A percentile compares a stretch with the other conserved stretches of the same genome.
Evolutionary conservation across 2,888 invertebrate species (phyloP).

Genomic region (Pachydiplax longipennis): DNA sequence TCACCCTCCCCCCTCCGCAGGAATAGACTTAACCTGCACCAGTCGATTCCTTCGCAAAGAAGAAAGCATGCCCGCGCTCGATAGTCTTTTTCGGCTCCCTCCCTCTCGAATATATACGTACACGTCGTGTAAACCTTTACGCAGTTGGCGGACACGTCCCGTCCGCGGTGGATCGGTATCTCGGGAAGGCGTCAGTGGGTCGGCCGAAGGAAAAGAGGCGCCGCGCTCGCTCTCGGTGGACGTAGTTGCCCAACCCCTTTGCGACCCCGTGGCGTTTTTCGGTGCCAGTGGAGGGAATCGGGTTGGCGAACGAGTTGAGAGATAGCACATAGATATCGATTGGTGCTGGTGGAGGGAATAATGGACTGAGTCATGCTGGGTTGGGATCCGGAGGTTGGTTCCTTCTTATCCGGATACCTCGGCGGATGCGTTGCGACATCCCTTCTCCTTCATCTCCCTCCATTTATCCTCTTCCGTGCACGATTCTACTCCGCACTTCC

Average conservation of each 20-base stretch:
- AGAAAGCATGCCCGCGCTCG: not conserved
- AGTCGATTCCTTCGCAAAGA: not conserved
- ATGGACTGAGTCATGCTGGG: not conserved
- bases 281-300: not conserved
- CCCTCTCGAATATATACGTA: not conserved
- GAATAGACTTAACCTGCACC: not conserved
- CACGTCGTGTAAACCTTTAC: not conserved
- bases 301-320: not conserved
- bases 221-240: not conserved
- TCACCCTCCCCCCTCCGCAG: not conserved
- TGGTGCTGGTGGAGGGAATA: not conserved
- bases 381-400: not conserved
- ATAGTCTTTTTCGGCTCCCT: not conserved
- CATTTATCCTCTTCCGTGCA: not conserved
- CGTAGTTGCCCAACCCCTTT: not conserved
- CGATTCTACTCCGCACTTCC: not conserved
- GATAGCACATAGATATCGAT: conserved; percentile 10
- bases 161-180: not conserved
- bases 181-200: not conserved
- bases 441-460: not conserved
- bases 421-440: not conserved
- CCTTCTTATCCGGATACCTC: not conserved
- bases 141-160: not conserved
- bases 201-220: not conserved
- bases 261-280: not conserved